These are phyloP conservation scores for Oryzias curvinotus DNA, from an alignment of 2,113 vertebrate species.

Conservation along the genomic window DNA sequence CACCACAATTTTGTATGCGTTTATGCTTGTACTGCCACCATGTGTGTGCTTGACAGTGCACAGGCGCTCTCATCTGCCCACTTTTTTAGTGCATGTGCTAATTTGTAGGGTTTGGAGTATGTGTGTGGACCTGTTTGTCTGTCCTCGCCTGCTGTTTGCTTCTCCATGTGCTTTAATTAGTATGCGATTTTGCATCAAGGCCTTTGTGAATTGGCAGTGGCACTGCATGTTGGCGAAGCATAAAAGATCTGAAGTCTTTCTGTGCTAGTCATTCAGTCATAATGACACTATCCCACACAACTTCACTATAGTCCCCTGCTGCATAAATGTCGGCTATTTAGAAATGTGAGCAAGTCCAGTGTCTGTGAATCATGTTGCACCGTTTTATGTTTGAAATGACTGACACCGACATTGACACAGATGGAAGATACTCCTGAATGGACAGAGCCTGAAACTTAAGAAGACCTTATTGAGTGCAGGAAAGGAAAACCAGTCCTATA, in stretches of 20 bases:
- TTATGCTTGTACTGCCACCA: slow-evolving; percentile 10
- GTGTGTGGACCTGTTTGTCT: slow-evolving; percentile 54
- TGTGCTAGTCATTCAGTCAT: slow-evolving; percentile 66
- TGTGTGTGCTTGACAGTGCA: slow-evolving; percentile 30
- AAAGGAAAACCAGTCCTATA: slow-evolving; percentile 44
- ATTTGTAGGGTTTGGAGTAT: slow-evolving; percentile 52
- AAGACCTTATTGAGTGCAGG: slow-evolving; percentile 52
- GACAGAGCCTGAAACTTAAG: slow-evolving; percentile 66
- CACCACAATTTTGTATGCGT: slow-evolving; percentile 20
- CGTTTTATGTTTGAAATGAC: slow-evolving; percentile 56
- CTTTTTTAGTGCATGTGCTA: slow-evolving; percentile 29
- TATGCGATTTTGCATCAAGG: slow-evolving; percentile 70
- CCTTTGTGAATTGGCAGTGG: slow-evolving; percentile 71
- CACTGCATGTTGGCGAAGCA: slow-evolving; percentile 66
- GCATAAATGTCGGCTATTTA: slow-evolving; percentile 69
- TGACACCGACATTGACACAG: slow-evolving; percentile 72
- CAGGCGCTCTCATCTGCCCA: slow-evolving; percentile 19
- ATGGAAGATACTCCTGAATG: slow-evolving; percentile 61
- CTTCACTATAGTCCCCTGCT: slow-evolving; percentile 55
- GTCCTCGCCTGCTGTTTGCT: slow-evolving; percentile 68
- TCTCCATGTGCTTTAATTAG: slow-evolving; percentile 70
- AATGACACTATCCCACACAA: slow-evolving; percentile 72
- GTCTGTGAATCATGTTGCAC: slow-evolving; percentile 68
- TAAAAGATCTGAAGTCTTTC: slow-evolving; percentile 65
- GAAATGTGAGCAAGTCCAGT: slow-evolving; percentile 68